Evolutionary conservation across 2,113 vertebrate genomes (phyloP), one percentile per base, ranked within the genome.

Genomic region (Centropristis striata): DNA sequence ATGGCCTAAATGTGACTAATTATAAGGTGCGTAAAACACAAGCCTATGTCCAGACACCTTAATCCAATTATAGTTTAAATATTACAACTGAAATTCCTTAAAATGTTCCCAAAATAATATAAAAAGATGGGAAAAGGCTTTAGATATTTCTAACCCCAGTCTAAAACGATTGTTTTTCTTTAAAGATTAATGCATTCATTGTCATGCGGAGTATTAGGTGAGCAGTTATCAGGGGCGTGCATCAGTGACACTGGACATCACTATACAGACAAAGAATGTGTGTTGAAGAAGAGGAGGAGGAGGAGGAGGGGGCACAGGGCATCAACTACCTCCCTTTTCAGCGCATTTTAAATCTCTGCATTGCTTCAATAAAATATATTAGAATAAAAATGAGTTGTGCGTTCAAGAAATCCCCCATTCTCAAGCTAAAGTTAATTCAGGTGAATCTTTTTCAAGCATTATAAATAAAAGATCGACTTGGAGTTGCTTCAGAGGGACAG

Each of bases 241-340:
- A 86, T 84, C 75, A 5, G 42, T 70, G 83, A 60, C 81, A 64
- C 53, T 57, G 65, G 72, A 78, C 71, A 81, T 89, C 71, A 83
- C 71, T 75, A 51, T 64, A 67, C 78, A 88, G 86, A 90, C 89
- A 91, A 91, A 88, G 86, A 90, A 86, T 84, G 71, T 73, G 70
- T 55, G 53, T 21, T 28, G 44, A 50, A 6, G 32, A 32, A 32
- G 18, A 2, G 42, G 54, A 44, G 59, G 50, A 10, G 18, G 58
- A 37, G 14, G n/a, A 11, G 18, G 20, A 32, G 80, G 75, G 63
- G 44, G 47, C 3, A 46, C 59, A n/a, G 53, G 58, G n/a, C n/a
- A 71, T 68, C 64, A 64, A 36, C n/a, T 71, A 41, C 11, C 58
- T 68, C 46, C 55, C n/a, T 37, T 80, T 85, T 51, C 71, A 57